Conservation (phyloP, 2,113 vertebrate genomes). For the Neolamprologus hecqui region DNA sequence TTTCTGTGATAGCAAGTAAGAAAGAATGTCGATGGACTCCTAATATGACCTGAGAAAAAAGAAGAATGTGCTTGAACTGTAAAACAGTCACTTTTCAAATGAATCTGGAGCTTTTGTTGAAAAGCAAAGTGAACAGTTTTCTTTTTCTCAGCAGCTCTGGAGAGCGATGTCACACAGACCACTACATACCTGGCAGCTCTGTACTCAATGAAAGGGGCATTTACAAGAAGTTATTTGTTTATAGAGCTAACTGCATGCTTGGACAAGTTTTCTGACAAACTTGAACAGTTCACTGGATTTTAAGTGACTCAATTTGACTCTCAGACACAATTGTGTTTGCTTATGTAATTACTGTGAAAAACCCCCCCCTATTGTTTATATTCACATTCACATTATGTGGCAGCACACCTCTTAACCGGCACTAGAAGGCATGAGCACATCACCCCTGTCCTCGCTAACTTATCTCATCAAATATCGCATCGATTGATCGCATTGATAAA, state of each 20-base stretch:
- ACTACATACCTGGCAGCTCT: neutral
- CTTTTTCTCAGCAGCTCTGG: neutral
- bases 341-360: slow-evolving; percentile 33
- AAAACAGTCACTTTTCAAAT: neutral
- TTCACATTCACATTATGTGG: neutral
- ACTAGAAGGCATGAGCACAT: neutral
- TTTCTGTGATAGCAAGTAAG: neutral
- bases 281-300: slow-evolving; percentile 43
- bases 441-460: neutral
- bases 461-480: neutral
- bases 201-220: neutral
- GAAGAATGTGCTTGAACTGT: neutral
- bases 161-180: neutral
- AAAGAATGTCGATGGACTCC: neutral
- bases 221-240: neutral
- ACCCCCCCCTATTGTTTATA: neutral
- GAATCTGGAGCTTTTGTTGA: neutral
- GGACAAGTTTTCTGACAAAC: slow-evolving; percentile 16
- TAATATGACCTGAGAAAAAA: neutral
- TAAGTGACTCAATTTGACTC: neutral
- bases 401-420: neutral
- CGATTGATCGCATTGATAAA: neutral
- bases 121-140: neutral
- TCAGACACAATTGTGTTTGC: neutral
- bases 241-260: neutral